Evolutionary conservation across 2,888 invertebrate genomes (phyloP), one percentile per base, ranked within the genome.

Genomic region (Tinea semifulvella): DNA sequence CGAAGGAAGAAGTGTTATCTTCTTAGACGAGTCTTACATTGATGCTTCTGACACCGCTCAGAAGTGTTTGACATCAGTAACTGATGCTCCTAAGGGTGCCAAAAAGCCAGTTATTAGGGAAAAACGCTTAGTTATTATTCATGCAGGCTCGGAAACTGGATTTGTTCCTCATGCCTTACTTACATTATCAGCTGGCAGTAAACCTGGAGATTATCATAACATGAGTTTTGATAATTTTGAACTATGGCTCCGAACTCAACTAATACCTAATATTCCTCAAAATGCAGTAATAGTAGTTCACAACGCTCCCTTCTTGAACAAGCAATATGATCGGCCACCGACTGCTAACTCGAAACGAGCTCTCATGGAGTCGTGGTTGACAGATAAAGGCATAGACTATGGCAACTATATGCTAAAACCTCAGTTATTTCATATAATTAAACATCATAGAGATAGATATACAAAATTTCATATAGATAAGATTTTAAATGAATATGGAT

Each of bases 291-390:
- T 54, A 31, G 52, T 55, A 16, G 48, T 54, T 16, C 52, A 55
- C 17, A 55, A 59, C 47, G 55, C 56, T 2, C 50, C 58, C 1
- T 57, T 57, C 43, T 55, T 58, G 38, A 60, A 56, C 27, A 50
- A 48, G 42, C 46, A 48, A 43, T 42, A 2, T 5, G 52, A 56
- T 31, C 2, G 6, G 3, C 50, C 50, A 28, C 53, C 55, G 7
- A 50, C 47, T 2, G 49, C 55, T 1, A 51, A 48, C 42, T 39
- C 52, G 0, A 55, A 49, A 35, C 53, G 54, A 50, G 47, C 48
- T 7, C 50, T 49, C 4, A 55, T 55, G 55, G 52, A 53, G 26
- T 17, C 36, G n/a, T 57, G 55, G 53, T 48, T 55, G 2, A 28
- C 40, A 1, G 47, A 51, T 47, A 55, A 52, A 46, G 50, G 49